Conservation (phyloP, 64 coral and sea anemone genomes). For the Catalaphyllia jardinei region DNA sequence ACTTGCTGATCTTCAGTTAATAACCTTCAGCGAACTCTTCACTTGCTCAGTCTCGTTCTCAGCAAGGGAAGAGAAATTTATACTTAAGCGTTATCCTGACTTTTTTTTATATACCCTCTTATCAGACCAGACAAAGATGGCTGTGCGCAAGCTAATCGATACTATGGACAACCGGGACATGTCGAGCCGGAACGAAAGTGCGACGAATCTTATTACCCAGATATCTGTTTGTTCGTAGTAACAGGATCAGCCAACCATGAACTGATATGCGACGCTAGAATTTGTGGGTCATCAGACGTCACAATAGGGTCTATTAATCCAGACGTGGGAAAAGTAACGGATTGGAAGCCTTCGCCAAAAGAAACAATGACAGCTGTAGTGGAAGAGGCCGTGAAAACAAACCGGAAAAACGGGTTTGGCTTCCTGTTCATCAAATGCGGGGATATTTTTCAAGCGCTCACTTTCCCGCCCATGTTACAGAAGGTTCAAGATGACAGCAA, state of each 20-base stretch:
- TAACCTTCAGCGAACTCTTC: no score
- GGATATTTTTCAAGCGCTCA: constrained; percentile 25
- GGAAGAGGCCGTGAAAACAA: constrained; percentile 4
- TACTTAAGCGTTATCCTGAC: no score
- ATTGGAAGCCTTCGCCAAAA: neutral
- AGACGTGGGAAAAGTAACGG: constrained; percentile 21
- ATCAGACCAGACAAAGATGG: neutral
- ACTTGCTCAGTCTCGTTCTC: no score
- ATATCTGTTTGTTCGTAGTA: constrained; percentile 28
- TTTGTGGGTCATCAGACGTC: neutral
- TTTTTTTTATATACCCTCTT: no score
- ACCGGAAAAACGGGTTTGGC: neutral
- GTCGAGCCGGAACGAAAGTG: constrained; percentile 20
- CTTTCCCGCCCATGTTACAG: constrained; percentile 16
- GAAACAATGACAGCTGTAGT: neutral
- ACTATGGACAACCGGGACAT: constrained; percentile 9
- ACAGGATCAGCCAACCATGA: neutral
- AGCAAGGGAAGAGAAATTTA: no score
- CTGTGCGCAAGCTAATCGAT: constrained; percentile 9
- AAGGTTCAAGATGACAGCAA: neutral
- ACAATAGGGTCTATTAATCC: neutral
- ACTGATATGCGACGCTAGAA: constrained; percentile 14
- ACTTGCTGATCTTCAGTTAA: no score
- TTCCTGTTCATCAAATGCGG: constrained; percentile 52
- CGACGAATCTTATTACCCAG: constrained; percentile 9